A percentile compares a stretch with the other conserved stretches of the same genome.
Conservation (phyloP, 2,113 vertebrate species). For the Andinoacara biseriatus region DNA sequence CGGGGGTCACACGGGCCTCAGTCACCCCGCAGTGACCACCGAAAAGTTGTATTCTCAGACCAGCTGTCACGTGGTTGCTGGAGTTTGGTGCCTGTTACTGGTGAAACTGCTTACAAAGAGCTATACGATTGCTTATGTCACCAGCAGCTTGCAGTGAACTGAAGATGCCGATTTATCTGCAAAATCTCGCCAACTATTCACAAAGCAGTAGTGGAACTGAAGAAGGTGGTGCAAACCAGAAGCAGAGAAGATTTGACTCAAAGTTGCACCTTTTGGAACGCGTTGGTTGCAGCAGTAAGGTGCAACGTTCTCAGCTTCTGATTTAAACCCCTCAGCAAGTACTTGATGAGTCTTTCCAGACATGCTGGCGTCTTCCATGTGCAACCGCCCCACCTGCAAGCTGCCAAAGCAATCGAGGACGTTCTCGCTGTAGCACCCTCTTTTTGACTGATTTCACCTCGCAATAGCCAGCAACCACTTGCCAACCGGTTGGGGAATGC, state of each 20-base stretch:
- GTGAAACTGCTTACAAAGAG: neutral
- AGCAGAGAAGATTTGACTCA: too few species aligned
- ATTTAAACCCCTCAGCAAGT: neutral
- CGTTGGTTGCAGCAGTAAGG: too few species aligned
- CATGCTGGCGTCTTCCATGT: accelerated
- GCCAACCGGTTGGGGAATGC: neutral
- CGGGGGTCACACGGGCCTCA: neutral
- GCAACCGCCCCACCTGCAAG: neutral
- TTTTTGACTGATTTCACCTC: neutral
- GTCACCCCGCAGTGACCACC: neutral
- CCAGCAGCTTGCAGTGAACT: neutral
- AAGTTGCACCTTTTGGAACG: too few species aligned
- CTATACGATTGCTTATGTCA: neutral
- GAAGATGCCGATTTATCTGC: neutral
- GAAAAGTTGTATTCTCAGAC: neutral
- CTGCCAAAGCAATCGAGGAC: neutral
- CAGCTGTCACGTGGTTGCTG: neutral
- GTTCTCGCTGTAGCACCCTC: neutral
- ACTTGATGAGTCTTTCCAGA: neutral
- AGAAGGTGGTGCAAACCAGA: too few species aligned
- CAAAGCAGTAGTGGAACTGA: too few species aligned
- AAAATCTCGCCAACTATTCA: too few species aligned
- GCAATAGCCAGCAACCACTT: neutral
- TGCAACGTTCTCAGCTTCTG: too few species aligned
- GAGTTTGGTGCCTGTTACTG: neutral